Base-by-base conservation (phyloP, 35 echinoderm and acorn worm genomes). In the Lytechinus pictus region DNA sequence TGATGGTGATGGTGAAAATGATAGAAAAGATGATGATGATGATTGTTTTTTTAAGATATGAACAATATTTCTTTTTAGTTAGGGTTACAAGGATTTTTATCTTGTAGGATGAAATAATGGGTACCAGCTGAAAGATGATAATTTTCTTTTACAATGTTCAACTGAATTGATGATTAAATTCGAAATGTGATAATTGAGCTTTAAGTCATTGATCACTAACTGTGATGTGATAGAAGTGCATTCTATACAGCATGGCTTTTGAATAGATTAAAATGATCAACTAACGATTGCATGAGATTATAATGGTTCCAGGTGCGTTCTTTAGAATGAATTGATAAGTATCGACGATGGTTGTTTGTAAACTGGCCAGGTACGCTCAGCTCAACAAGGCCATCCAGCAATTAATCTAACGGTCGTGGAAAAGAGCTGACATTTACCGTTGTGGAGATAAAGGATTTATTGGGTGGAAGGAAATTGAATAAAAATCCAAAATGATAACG, bases 391-490 rank as follows among this genome's bases (percentile, higher is more conserved):
- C 29, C 88, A 54, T 54, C 29, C 52, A 52, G 52, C 88, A 54
- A 90, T 90, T 90, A 90, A 90, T 90, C 28, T 90, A 54, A 13
- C 28, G 88, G 52, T 90, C 88, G 52, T 44, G 27, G 29, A 44
- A 54, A 54, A 52, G 88, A 90, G 13, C 52, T 90, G 88, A 54
- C 88, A 90, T 90, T 90, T 90, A 90, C 66, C 66, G 16, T 79
- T 16, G 88, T 14, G 28, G 88, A 54, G 29, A 90, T 90, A 90
- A 90, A 90, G 27, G 88, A 54, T 33, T 33, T 90, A 90, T 90
- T 90, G 88, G 52, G 88, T 33, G 52, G 28, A 54, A 90, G 88
- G 88, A 90, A 90, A 90, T 90, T 90, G 52, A 90, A 90, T 90
- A 90, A 90, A 90, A 90, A 79, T 54, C 28, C 29, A 54, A 21